These are phyloP conservation scores for Halichondria panicea DNA, from an alignment of 37 sponge, comb jelly and placozoan species.

Conservation along the genomic window DNA sequence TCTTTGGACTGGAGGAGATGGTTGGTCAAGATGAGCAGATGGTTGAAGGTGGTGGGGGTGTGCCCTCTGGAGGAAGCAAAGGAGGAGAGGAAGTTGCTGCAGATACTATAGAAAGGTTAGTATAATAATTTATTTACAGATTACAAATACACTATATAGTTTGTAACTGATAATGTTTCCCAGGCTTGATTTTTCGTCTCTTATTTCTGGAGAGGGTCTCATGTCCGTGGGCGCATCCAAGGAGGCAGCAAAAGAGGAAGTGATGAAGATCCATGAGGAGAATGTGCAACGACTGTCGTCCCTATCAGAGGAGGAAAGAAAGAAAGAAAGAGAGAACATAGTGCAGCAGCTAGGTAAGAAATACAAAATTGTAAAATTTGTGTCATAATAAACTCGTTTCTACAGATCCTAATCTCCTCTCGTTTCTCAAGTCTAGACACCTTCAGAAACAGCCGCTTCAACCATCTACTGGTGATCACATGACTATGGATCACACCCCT, in stretches of 20 bases:
- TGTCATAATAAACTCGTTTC: background rate
- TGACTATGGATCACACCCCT: background rate
- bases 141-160: background rate
- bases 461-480: background rate
- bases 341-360: slow-evolving; percentile 40
- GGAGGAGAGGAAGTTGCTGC: background rate
- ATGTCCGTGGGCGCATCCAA: slow-evolving; percentile 3
- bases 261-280: slow-evolving; percentile 75
- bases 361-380: background rate
- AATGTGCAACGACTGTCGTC: slow-evolving; percentile 56
- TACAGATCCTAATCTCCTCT: slow-evolving; percentile 54
- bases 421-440: slow-evolving; percentile 29
- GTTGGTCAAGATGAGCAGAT: background rate
- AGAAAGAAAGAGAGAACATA: slow-evolving; percentile 56
- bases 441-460: background rate
- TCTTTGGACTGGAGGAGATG: slow-evolving; percentile 41
- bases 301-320: slow-evolving; percentile 71
- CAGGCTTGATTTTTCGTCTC: background rate
- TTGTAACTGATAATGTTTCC: background rate
- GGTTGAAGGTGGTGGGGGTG: background rate
- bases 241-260: slow-evolving; percentile 29
- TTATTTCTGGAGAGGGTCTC: slow-evolving; percentile 73
- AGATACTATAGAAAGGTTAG: background rate
- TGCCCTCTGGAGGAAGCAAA: too few species aligned
- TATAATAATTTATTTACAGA: background rate